Base-by-base conservation (phyloP, 2,797 vertebrate species). In the Acropternis orthonyx region DNA sequence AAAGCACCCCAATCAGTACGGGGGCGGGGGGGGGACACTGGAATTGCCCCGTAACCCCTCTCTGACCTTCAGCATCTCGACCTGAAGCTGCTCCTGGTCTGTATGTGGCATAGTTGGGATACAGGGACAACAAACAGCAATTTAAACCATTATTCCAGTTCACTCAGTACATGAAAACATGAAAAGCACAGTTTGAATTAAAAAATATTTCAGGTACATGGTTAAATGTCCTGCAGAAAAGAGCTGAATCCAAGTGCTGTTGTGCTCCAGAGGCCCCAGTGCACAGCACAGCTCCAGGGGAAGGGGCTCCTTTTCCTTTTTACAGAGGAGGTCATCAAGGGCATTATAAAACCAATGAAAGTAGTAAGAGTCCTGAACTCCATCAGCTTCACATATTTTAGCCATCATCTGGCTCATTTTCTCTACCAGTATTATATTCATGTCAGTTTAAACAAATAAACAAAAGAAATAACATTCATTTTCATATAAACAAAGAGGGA, bases 101-200 rank as follows among this genome's bases (percentile, higher is more conserved):
- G 8, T 7, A 7, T 0, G 20, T 0, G 1, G 27, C 54, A 4
- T 0, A 23, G 19, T 1, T 8, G 28, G n/a, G 37, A n/a, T 9
- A 36, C 37, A 9, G 4, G 34, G 27, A 8, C 56, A 55, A 58
- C 30, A 76, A 44, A 52, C 0, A 27, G 65, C 5, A 11, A 85
- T 63, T 67, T 41, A 85, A 79, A 82, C 37, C 41, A 7, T 34
- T 44, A 54, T 39, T 85, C 34, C 56, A 18, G 12, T 22, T 52
- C 61, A 36, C 11, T 55, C 48, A 9, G 12, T 6, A 56, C 9
- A 46, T 71, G 54, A 56, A 68, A 79, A 28, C 27, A 54, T 3
- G 28, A 52, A 52, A 75, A 80, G 8, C 5, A 3, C 5, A 5
- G 15, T 21, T 58, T 27, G 77, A 89, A 59, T 49, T 49, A 2